Base-by-base conservation (phyloP, 2,113 vertebrate genomes). In the Etheostoma cragini region DNA sequence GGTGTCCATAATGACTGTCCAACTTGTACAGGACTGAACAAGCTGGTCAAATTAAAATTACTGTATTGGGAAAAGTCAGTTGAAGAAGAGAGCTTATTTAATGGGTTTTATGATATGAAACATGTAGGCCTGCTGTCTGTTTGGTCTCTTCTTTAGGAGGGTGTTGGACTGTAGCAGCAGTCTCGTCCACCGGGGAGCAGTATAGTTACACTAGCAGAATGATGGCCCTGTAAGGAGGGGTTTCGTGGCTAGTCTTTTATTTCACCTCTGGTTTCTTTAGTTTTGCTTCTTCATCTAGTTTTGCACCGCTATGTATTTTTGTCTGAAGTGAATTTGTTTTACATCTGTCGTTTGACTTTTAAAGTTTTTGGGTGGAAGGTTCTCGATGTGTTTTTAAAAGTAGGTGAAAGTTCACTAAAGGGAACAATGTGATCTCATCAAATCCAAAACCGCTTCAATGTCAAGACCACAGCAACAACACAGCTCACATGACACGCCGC, bases 381-480 rank as follows among this genome's bases (percentile, higher is more conserved):
- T 3, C 5, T 45, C 1, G 21, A 53, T 61, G 17, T 8, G 1
- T 16, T 47, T 16, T 17, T 0, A 46, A 15, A 83, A 61, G 30
- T 78, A 13, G 81, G 81, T 60, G 63, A 87, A 70, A 50, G 85
- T 70, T 87, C 69, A 70, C 35, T 14, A 10, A 42, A 24, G 52
- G 58, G 69, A 81, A 58, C 46, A 42, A 52, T 11, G 13, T 1
- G 22, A 21, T 73, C 33, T 70, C 19, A 60, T 35, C 14, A 17
- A 6, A 76, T 38, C 21, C 19, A 35, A 24, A 71, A 61, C 53
- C 62, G 19, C n/a, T 21, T 30, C 16, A 15, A 24, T 7, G 57
- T 15, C 38, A 52, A 38, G 33, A 11, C 22, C 5, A 1, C 6
- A 26, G 33, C 50, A 63, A 33, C 30, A 64, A 35, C 52, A 70